These are phyloP conservation scores for Meriones unguiculatus DNA, from an alignment of 2,113 vertebrate genomes.

Conservation along the genomic window DNA sequence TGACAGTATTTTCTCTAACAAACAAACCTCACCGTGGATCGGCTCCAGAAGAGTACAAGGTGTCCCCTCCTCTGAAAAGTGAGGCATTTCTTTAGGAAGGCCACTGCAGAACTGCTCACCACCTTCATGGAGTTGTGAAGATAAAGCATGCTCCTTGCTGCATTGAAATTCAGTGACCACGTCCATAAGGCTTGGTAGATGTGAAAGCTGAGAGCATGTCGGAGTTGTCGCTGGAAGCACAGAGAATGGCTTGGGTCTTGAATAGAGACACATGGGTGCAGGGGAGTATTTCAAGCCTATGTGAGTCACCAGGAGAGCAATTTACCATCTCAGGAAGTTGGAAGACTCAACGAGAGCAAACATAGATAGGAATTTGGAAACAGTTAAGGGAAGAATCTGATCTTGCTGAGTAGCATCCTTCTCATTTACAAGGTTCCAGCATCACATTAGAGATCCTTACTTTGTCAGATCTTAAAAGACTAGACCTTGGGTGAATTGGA, in stretches of 20 bases:
- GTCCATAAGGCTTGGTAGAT: not conserved
- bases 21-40: not conserved
- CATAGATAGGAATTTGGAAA: not conserved
- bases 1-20: constrained; percentile 1
- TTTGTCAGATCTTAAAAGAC: not conserved
- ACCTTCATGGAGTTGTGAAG: not conserved
- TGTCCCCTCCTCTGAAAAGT: constrained; percentile 11
- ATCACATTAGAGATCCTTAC: not conserved
- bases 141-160: not conserved
- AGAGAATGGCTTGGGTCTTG: not conserved
- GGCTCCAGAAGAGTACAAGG: not conserved
- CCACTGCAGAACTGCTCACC: not conserved
- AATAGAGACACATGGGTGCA: not conserved
- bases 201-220: not conserved
- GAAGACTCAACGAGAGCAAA: not conserved
- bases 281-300: not conserved
- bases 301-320: constrained; percentile 23
- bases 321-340: not conserved
- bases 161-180: not conserved
- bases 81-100: not conserved
- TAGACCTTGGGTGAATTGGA: not conserved
- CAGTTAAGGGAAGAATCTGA: not conserved
- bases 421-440: not conserved
- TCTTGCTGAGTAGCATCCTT: not conserved
- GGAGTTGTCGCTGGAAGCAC: constrained; percentile 34